Evolutionary conservation across 2,113 vertebrate genomes (phyloP), one percentile per base, ranked within the genome.

Genomic region (Accipiter cooperii): DNA sequence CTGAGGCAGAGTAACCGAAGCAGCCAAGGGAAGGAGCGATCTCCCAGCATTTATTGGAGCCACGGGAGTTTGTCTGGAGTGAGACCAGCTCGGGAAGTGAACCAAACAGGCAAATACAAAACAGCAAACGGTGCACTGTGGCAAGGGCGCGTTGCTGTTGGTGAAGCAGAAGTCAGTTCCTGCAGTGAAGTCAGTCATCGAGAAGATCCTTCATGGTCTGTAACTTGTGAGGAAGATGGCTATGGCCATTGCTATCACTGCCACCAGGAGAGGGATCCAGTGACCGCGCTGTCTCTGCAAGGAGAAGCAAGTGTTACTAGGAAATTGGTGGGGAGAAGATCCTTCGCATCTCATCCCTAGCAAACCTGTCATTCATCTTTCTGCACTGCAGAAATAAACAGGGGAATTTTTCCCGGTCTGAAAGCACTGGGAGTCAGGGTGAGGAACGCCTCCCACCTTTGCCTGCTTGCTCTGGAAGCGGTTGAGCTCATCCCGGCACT

Each of bases 401-500:
- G 36, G 60, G 29, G 34, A 8, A 5, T 13, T 31, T 17, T 54
- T 5, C 47, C 65, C 71, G 1, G 13, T 31, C 20, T 0, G 1
- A 20, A 20, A 33, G 18, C 29, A 4, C 8, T 3, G 57, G 47
- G 29, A 9, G 4, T 61, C 5, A 2, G 82, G 42, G 19, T 51
- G 31, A 89, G 97, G 63, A 17, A 95, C 40, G 5, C 95, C 18
- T 84, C 97, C 98, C 97, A 98, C 97, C 96, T 97, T 81, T 5
- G 31, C 73, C 36, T 16, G 92, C 70, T 77, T 82, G 79, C 97
- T 92, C 57, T 97, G 97, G 71, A 19, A 86, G 52, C 60, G 97
- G 84, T 94, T 98, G 68, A 99, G 98, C 88, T 99, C 98, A 1
- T 99, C 98, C 18, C 98, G 98, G 95, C 98, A 99, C 96, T 98